Evolutionary conservation across 2,797 vertebrate species (phyloP).

Genomic region (Hemitrygon akajei): DNA sequence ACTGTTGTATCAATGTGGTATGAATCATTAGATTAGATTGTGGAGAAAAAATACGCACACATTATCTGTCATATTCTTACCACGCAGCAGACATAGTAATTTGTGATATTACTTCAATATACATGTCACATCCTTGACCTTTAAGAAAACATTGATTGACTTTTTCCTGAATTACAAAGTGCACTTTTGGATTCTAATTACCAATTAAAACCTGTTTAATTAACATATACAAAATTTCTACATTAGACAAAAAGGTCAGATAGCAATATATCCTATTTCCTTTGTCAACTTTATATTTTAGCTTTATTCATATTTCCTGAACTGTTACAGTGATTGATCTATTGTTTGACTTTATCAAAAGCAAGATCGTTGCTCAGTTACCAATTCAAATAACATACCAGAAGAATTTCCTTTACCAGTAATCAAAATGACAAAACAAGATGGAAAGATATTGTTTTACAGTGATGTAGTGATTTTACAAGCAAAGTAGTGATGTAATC

Average conservation of each 20-base stretch:
- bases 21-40: background rate
- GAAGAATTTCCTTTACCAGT: background rate
- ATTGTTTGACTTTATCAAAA: background rate
- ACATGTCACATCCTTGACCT: constrained; percentile 23
- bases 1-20: background rate
- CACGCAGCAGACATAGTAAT: background rate
- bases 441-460: background rate
- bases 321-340: background rate
- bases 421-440: background rate
- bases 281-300: constrained; percentile 9
- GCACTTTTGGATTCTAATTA: constrained; percentile 21
- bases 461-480: background rate
- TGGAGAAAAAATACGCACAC: background rate
- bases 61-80: background rate
- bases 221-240: background rate
- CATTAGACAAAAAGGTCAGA: background rate
- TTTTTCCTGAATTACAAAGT: constrained; percentile 26
- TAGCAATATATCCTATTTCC: constrained; percentile 8
- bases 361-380: background rate
- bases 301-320: background rate
- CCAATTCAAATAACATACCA: background rate
- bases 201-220: constrained; percentile 16
- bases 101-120: constrained; percentile 16
- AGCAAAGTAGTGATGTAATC: background rate
- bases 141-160: constrained; percentile 28